Evolutionary conservation across 2,113 vertebrate genomes (phyloP).

Genomic region (Spea multiplicata): DNA sequence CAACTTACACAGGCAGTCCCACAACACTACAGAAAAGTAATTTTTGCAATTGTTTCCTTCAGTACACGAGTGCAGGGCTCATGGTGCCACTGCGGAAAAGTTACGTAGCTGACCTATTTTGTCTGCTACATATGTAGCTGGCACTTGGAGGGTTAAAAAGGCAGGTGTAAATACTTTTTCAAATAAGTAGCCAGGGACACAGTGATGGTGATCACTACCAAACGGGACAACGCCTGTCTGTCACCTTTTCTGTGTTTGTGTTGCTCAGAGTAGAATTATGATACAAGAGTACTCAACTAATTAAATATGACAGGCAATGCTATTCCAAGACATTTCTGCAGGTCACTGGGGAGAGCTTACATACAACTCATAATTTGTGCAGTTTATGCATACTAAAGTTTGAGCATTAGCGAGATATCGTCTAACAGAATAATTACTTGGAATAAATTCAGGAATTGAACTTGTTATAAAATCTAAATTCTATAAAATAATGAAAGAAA

Average conservation of each 20-base stretch:
- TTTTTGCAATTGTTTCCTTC: no score
- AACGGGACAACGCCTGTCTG: constrained; percentile 1
- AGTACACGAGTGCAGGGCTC: no score
- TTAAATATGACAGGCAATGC: background rate
- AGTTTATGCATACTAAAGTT: constrained; percentile 3
- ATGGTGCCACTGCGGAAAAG: no score
- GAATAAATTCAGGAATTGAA: background rate
- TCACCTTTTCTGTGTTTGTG: background rate
- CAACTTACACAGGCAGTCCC: no score
- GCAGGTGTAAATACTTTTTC: background rate
- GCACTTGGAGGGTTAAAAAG: no score
- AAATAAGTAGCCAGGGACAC: background rate
- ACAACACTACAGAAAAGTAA: no score
- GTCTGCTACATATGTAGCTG: no score
- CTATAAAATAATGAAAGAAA: no score
- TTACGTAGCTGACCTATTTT: no score
- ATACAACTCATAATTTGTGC: background rate
- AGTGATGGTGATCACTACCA: background rate
- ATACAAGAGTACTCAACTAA: background rate
- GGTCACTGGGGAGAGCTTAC: background rate
- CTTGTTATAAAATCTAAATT: background rate
- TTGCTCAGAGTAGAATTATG: constrained; percentile 25
- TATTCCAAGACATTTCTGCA: background rate
- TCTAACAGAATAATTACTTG: background rate
- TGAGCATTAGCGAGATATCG: background rate